Percentiles rank a stretch among this genome's conserved stretches.
phyloP scores from a whole-genome alignment of 2,113 vertebrate species.

The Clarias batrachus region DNA sequence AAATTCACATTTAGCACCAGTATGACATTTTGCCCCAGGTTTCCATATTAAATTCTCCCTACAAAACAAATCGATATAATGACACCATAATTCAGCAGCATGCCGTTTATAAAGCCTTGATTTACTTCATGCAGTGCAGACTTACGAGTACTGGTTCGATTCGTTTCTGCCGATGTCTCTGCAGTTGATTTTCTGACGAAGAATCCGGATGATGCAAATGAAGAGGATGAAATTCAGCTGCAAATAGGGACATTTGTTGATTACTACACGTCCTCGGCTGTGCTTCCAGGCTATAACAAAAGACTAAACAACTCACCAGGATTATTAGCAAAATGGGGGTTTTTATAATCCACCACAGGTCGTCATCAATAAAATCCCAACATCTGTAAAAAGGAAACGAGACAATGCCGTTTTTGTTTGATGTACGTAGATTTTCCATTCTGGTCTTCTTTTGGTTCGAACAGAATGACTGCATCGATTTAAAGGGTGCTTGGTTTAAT shows the following conservation, averaged over 20 bases:
- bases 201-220: conserved; percentile 90
- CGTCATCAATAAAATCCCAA: conserved; percentile 84
- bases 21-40: too few species aligned
- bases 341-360: conserved; percentile 93
- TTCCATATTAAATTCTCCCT: not conserved
- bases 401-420: not conserved
- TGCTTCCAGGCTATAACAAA: not conserved
- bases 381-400: conserved; percentile 73
- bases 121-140: conserved; percentile 39
- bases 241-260: not conserved
- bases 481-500: not conserved
- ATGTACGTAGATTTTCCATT: not conserved
- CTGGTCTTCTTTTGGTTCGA: not conserved
- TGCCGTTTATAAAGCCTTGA: not conserved
- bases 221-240: conserved; percentile 94
- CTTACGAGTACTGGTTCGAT: conserved; percentile 91
- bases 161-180: conserved; percentile 86
- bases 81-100: not conserved
- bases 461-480: not conserved
- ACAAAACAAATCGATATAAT: not conserved
- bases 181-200: conserved; percentile 91
- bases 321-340: conserved; percentile 86
- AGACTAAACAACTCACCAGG: conserved; percentile 75
- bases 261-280: not conserved
- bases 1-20: too few species aligned